phyloP scores from a whole-genome alignment of 1,140 invertebrate species.

The Euura saliciscinereae region DNA sequence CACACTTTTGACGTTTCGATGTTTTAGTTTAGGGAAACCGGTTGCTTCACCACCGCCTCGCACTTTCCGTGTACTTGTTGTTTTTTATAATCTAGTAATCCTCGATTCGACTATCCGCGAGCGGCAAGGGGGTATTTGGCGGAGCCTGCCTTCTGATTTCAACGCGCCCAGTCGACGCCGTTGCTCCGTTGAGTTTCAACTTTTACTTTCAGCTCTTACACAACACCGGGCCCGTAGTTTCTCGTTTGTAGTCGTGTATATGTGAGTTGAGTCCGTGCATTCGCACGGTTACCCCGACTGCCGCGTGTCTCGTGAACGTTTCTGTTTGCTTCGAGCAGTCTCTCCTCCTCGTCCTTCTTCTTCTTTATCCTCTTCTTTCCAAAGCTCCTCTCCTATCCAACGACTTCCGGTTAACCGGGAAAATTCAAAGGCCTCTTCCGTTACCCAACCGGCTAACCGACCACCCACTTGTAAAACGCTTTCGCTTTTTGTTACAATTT shows the following conservation, averaged over 20 bases:
- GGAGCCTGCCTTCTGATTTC: slow-evolving; percentile 51
- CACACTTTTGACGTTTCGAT: background rate
- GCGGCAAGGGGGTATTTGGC: slow-evolving; percentile 43
- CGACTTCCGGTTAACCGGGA: background rate
- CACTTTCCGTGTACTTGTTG: no score
- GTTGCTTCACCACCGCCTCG: no score
- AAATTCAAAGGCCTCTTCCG: background rate
- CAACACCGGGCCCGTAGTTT: slow-evolving; percentile 40
- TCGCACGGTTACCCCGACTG: slow-evolving; percentile 6
- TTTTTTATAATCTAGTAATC: background rate
- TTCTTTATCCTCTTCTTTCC: slow-evolving; percentile 22
- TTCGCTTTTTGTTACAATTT: no score
- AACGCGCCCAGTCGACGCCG: slow-evolving; percentile 48
- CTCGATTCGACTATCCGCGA: slow-evolving; percentile 16
- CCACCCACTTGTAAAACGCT: no score
- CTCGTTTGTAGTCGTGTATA: slow-evolving; percentile 9
- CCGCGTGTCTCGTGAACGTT: slow-evolving; percentile 6
- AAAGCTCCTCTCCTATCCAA: slow-evolving; percentile 22
- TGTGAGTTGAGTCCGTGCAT: slow-evolving; percentile 1
- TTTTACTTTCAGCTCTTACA: slow-evolving; percentile 63
- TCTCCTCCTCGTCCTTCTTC: slow-evolving; percentile 23
- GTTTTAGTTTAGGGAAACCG: no score
- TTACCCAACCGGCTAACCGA: no score
- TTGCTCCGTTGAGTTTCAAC: slow-evolving; percentile 49
- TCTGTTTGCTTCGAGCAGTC: background rate